phyloP scores from a whole-genome alignment of 2,113 vertebrate genomes.

The Lanius ludovicianus region DNA sequence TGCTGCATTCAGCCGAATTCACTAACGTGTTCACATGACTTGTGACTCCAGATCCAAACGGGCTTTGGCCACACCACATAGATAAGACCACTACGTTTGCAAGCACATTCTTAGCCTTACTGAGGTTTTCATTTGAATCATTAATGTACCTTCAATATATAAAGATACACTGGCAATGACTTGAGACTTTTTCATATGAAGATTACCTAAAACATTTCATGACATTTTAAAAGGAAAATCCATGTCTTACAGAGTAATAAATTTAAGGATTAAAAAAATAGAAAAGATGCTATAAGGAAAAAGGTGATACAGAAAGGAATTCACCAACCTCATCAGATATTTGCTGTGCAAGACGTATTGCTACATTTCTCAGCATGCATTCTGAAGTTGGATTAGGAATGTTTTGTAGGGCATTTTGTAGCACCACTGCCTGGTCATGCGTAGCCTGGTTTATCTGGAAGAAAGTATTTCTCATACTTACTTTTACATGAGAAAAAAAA shows the following conservation, averaged over 20 bases:
- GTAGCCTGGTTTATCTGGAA: conserved; percentile 93
- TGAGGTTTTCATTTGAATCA: background rate
- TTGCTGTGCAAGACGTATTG: conserved; percentile 97
- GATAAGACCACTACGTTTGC: background rate
- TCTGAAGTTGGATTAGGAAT: conserved; percentile 98
- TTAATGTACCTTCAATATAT: background rate
- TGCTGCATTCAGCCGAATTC: background rate
- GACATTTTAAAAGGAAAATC: background rate
- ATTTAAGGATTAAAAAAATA: background rate
- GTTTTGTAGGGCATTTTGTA: conserved; percentile 97
- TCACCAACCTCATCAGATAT: conserved; percentile 96
- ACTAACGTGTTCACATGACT: background rate
- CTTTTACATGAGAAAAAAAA: background rate
- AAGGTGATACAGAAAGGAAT: background rate
- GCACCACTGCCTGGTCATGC: conserved; percentile 97
- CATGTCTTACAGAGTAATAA: background rate
- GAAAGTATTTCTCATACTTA: conserved; percentile 52
- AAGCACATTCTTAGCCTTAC: background rate
- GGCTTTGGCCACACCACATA: background rate
- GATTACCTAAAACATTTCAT: background rate
- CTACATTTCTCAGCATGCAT: conserved; percentile 98
- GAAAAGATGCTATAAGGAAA: background rate
- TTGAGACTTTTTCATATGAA: background rate
- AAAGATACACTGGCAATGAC: background rate
- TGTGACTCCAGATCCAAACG: background rate